Conservation (phyloP, 2,113 vertebrate species). For the Xerus inauris region DNA sequence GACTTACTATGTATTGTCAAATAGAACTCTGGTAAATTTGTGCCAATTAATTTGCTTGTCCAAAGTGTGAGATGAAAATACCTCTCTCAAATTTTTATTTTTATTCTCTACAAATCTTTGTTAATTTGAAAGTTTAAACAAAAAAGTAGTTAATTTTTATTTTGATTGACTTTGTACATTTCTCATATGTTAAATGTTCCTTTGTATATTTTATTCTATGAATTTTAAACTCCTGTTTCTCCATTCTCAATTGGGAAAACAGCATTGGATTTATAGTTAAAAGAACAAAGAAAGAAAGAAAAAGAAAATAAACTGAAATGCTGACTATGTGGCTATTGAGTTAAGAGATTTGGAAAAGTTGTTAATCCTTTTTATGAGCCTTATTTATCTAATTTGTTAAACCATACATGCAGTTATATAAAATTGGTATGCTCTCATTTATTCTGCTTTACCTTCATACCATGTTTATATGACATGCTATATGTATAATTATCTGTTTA, state of each 20-base stretch:
- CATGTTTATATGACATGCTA: not conserved
- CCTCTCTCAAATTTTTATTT: not conserved
- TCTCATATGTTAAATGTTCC: not conserved
- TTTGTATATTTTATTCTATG: not conserved
- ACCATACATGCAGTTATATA: not conserved
- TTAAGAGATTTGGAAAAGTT: not conserved
- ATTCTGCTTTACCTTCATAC: not conserved
- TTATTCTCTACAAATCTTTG: not conserved
- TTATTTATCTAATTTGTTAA: not conserved
- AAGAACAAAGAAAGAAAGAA: too few species aligned
- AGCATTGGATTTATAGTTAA: not conserved
- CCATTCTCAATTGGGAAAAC: not conserved
- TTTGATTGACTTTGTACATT: not conserved
- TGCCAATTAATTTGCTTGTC: not conserved
- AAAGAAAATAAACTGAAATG: not conserved
- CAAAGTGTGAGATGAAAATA: not conserved
- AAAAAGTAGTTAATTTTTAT: not conserved
- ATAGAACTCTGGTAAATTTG: not conserved
- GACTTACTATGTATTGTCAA: not conserved
- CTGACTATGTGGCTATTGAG: not conserved
- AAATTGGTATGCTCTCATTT: not conserved
- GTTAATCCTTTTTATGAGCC: not conserved
- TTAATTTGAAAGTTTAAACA: not conserved
- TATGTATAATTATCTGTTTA: not conserved
- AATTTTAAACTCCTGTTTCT: not conserved